Percentiles rank a stretch among this genome's conserved stretches.
These are phyloP conservation scores for Columba guinea DNA, from an alignment of 2,797 vertebrate species.

Conservation along the genomic window DNA sequence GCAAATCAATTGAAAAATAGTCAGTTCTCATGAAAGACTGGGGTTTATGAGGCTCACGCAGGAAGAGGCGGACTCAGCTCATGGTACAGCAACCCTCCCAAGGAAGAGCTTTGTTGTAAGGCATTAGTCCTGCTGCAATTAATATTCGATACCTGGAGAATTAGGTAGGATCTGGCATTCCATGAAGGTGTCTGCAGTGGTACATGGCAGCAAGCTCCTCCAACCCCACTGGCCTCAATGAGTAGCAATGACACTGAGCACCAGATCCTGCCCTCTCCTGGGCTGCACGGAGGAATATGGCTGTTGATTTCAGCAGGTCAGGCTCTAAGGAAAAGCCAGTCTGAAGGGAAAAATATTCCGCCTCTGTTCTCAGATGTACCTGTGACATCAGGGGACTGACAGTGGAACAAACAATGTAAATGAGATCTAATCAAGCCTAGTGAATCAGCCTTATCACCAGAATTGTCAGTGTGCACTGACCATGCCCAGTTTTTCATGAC, in stretches of 20 bases:
- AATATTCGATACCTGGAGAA: not conserved
- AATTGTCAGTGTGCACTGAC: constrained; percentile 30
- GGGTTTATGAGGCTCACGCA: not conserved
- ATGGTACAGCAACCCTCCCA: not conserved
- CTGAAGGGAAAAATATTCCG: not conserved
- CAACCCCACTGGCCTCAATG: not conserved
- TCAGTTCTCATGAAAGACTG: not conserved
- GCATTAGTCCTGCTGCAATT: not conserved
- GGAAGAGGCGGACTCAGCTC: not conserved
- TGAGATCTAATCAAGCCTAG: constrained; percentile 27
- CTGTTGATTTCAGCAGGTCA: not conserved
- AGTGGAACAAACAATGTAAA: constrained; percentile 23
- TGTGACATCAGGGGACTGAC: constrained; percentile 25
- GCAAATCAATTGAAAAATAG: not conserved
- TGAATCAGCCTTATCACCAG: not conserved
- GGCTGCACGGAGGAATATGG: not conserved
- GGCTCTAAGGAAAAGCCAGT: not conserved
- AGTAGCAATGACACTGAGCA: rapidly evolving
- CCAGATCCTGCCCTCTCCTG: not conserved
- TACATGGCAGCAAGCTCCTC: not conserved
- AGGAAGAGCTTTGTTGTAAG: not conserved
- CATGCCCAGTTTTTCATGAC: not conserved
- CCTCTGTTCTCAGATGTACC: not conserved
- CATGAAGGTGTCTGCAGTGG: not conserved
- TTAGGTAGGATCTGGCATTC: not conserved